Base-by-base conservation (phyloP, 1,140 invertebrate species). In the Drosophila quadrilineata region DNA sequence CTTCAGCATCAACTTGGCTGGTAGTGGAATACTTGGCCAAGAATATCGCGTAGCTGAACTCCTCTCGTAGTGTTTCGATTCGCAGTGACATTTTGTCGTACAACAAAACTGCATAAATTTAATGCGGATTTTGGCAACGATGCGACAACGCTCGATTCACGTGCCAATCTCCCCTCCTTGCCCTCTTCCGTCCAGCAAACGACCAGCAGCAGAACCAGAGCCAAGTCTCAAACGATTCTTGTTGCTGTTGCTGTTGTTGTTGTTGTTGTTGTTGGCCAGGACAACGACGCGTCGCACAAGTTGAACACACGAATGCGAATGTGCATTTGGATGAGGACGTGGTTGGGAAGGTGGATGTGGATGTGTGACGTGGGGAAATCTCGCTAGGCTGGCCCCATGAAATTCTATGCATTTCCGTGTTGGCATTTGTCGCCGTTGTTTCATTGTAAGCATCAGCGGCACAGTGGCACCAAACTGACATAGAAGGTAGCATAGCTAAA, bases 321-420 rank as follows among this genome's bases (percentile, higher is more conserved):
- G 31, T 19, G 40, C 12, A 17, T 33, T 53, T 17, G 22, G 40
- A 45, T 14, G 36, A 9, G 35, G 33, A 29, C 33, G 21, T 26
- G 43, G 40, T 9, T 28, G 29, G 26, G 17, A 16, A 12, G 14
- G 12, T 10, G 26, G 24, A 14, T 36, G 17, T 26, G 46, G 3
- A 16, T 10, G 38, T 17, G 22, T 26, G 35, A 54, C 36, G 29
- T 45, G 31, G 40, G 22, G 24, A 46, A 40, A 40, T 6, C 50
- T 53, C 73, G 38, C 40, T 38, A 40, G 29, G 29, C 64, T 54
- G 19, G 48, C 71, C 48, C 63, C 72, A 74, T 69, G 59, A 60
- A 84, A 82, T 84, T 85, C 79, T 85, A 74, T 85, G 77, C 79
- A 84, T 77, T 82, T 82, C 76, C 76, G 76, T 84, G 76, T 84